Percentiles rank a stretch among this genome's conserved stretches.
Conservation (phyloP, 2,113 vertebrate species). For the Numida meleagris region DNA sequence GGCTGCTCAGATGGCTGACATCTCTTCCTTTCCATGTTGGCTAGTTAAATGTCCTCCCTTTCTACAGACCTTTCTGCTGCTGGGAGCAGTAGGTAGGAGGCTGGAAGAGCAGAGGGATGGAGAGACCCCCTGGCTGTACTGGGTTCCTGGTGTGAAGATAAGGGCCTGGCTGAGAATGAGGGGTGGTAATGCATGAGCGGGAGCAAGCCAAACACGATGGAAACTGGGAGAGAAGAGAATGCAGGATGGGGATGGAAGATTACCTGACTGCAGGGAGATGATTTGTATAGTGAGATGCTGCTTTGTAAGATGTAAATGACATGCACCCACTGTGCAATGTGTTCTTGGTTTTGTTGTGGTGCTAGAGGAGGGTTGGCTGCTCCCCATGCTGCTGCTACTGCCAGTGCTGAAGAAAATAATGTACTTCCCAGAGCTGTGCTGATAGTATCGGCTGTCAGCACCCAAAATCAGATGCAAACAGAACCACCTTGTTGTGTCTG, state of each 20-base stretch:
- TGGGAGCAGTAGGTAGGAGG: neutral
- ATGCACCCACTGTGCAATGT: neutral
- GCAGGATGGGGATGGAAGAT: neutral
- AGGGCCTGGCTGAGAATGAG: neutral
- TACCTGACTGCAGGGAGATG: neutral
- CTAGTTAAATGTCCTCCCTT: neutral
- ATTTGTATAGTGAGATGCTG: neutral
- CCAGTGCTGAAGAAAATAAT: neutral
- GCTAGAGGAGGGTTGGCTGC: neutral
- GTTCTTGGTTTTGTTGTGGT: neutral
- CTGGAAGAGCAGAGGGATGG: neutral
- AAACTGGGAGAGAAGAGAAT: neutral
- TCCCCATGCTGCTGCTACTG: neutral
- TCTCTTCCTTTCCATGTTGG: neutral
- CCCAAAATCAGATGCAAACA: neutral
- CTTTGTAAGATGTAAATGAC: constrained; percentile 23
- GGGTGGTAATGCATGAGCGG: neutral
- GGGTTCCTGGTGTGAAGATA: neutral
- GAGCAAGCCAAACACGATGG: neutral
- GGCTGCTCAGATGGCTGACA: neutral
- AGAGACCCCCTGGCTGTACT: neutral
- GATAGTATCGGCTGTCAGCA: neutral
- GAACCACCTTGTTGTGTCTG: neutral
- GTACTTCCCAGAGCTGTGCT: neutral
- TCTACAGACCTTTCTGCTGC: neutral